Evolutionary conservation across 2,888 invertebrate species (phyloP).

Genomic region (Phytoseiulus persimilis): DNA sequence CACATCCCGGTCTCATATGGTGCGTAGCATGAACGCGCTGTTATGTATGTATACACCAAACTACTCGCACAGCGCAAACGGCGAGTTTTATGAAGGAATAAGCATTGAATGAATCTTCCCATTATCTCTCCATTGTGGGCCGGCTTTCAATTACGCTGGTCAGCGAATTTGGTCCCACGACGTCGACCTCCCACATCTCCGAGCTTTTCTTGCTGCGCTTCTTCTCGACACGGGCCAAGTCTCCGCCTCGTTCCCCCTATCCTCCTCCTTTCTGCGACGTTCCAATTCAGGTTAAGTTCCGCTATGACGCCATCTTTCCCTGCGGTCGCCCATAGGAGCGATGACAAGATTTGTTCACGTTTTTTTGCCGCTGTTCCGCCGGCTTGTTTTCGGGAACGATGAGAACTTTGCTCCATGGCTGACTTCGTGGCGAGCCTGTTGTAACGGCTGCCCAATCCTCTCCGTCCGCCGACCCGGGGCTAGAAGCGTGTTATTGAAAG

Average conservation of each 20-base stretch:
- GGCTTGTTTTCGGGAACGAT: slow-evolving; percentile 5
- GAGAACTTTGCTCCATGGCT: neutral
- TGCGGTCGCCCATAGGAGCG: neutral
- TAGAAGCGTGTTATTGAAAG: neutral
- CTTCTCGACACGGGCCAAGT: no score
- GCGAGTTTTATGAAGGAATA: no score
- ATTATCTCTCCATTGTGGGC: no score
- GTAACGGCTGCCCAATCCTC: neutral
- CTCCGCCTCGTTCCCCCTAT: neutral
- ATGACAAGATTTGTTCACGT: neutral
- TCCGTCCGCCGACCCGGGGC: neutral
- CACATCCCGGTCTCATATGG: no score
- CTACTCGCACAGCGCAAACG: no score
- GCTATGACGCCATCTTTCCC: neutral
- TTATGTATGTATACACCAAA: no score
- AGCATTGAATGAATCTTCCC: no score
- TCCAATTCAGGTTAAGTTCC: neutral
- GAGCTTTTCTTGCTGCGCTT: no score
- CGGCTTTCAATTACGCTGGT: no score
- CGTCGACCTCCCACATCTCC: no score
- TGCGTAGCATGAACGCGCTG: no score
- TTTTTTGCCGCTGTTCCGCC: neutral
- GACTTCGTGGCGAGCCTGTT: neutral
- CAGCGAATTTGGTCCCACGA: no score
- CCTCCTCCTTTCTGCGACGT: neutral